These are phyloP conservation scores for Palaemon carinicauda DNA, from an alignment of 1,140 invertebrate genomes.

Conservation along the genomic window DNA sequence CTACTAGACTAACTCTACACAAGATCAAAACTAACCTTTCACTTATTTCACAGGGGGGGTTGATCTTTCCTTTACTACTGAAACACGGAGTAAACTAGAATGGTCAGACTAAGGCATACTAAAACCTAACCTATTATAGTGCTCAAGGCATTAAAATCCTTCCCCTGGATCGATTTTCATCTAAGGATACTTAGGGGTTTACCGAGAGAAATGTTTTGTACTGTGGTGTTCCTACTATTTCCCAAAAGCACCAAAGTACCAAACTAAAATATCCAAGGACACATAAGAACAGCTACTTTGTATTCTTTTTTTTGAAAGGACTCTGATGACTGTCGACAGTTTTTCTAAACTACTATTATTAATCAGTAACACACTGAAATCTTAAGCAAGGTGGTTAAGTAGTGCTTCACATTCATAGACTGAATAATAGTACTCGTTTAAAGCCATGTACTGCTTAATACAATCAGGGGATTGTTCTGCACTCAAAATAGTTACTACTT, in stretches of 20 bases:
- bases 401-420: conserved; percentile 48
- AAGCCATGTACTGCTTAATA: background rate
- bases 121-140: background rate
- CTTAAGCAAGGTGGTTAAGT: conserved; percentile 53
- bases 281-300: conserved; percentile 11
- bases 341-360: conserved; percentile 18
- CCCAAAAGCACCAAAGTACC: background rate
- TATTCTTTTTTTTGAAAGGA: background rate
- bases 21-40: background rate
- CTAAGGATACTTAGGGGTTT: background rate
- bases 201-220: background rate
- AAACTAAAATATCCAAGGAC: conserved; percentile 30
- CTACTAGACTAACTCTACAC: background rate
- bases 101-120: background rate
- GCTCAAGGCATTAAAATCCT: too few relatives aligned
- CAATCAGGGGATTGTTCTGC: background rate
- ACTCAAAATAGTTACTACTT: conserved; percentile 18
- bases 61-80: background rate
- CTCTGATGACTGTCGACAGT: background rate
- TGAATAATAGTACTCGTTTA: background rate
- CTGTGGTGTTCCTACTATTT: background rate
- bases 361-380: conserved; percentile 44
- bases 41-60: background rate
- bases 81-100: background rate
- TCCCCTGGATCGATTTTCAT: background rate